These are phyloP conservation scores for Aphidius colemani DNA, from an alignment of 2,888 invertebrate species.

Conservation along the genomic window DNA sequence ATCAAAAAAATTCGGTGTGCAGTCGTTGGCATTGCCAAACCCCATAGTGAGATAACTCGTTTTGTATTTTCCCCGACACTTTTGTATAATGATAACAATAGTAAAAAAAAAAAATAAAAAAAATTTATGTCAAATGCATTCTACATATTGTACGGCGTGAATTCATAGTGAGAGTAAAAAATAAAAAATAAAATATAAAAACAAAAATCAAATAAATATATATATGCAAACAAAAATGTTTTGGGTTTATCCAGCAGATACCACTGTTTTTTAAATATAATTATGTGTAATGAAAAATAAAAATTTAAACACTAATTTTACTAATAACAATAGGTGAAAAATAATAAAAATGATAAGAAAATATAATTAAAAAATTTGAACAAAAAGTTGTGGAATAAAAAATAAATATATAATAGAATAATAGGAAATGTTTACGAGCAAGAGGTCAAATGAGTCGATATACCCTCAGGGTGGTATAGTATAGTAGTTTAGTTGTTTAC, in stretches of 20 bases:
- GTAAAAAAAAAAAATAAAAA: conserved; percentile 4
- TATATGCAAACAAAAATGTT: neutral
- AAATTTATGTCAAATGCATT: conserved; percentile 1
- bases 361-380: neutral
- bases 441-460: conserved; percentile 8
- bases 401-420: neutral
- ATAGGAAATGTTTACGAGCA: conserved; percentile 6
- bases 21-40: conserved; percentile 11
- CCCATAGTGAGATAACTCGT: conserved; percentile 9
- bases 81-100: neutral
- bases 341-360: neutral
- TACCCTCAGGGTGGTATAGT: conserved; percentile 14
- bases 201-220: neutral
- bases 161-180: neutral
- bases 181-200: neutral
- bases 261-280: no score
- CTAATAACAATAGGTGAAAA: no score
- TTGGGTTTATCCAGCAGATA: no score
- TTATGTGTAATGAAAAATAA: no score
- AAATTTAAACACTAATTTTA: no score
- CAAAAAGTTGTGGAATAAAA: neutral
- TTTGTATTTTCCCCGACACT: neutral
- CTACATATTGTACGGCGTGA: neutral
- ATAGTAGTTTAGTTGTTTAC: conserved; percentile 14
- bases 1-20: conserved; percentile 29